These are phyloP conservation scores for Meghimatium bilineatum DNA, from an alignment of 2,888 invertebrate species.

Conservation along the genomic window DNA sequence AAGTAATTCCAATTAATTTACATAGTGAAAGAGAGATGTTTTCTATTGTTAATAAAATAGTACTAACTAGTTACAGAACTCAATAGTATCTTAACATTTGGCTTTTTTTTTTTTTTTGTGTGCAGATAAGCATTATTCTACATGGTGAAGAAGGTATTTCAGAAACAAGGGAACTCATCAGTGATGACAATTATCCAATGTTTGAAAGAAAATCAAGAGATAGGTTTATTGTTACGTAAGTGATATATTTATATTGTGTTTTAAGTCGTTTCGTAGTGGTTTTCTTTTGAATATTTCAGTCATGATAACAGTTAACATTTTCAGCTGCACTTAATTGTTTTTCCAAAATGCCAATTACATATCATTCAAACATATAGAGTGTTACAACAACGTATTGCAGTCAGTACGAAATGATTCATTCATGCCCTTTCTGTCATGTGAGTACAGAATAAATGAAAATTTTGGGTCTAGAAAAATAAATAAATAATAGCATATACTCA, in stretches of 20 bases:
- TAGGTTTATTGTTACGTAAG: slow-evolving; percentile 76
- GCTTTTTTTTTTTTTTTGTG: background rate
- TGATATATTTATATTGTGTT: slow-evolving; percentile 1
- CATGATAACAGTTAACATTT: background rate
- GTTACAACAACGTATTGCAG: no score
- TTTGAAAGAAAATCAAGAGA: slow-evolving; percentile 76
- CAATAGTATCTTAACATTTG: background rate
- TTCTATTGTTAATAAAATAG: background rate
- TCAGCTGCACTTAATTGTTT: background rate
- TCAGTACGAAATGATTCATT: no score
- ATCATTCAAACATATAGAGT: no score
- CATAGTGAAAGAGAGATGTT: no score
- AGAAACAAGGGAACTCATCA: slow-evolving; percentile 76
- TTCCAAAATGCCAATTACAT: background rate
- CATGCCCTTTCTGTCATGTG: no score
- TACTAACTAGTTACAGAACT: background rate
- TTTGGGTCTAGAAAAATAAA: no score
- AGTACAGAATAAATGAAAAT: no score
- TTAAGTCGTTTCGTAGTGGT: no score
- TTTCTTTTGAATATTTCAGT: no score
- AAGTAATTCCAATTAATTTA: no score
- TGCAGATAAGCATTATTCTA: slow-evolving; percentile 77
- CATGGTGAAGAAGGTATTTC: slow-evolving; percentile 78
- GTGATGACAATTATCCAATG: slow-evolving; percentile 68
- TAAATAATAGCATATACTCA: no score